Evolutionary conservation across 2,797 vertebrate species (phyloP).

Genomic region (Pampus argenteus): DNA sequence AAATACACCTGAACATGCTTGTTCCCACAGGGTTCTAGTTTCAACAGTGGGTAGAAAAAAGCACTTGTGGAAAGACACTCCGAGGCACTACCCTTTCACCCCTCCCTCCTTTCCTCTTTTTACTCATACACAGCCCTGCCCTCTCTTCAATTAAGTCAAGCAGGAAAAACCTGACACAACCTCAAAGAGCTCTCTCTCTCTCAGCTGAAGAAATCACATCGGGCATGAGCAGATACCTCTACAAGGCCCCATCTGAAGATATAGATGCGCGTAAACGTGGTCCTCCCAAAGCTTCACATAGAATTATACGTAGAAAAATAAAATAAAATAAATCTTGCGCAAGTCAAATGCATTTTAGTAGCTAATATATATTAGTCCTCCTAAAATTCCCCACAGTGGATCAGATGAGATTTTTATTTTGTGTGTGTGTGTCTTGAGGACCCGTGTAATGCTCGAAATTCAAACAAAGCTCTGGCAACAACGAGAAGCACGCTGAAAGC

Average conservation of each 20-base stretch:
- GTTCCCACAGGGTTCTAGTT: conserved; percentile 88
- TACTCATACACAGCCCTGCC: conserved; percentile 60
- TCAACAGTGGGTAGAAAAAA: conserved; percentile 79
- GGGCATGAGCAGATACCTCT: conserved; percentile 68
- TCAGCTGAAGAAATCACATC: conserved; percentile 73
- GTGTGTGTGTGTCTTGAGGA: conserved; percentile 39
- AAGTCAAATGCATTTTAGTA: conserved; percentile 50
- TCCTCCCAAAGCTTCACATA: conserved; percentile 33
- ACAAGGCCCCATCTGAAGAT: conserved; percentile 56
- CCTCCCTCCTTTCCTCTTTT: not conserved
- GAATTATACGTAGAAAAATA: too few species aligned
- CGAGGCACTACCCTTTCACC: conserved; percentile 40
- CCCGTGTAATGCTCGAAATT: conserved; percentile 53
- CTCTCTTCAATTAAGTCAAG: conserved; percentile 75
- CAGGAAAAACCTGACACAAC: conserved; percentile 83
- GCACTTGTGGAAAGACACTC: conserved; percentile 80
- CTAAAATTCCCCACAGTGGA: conserved; percentile 40
- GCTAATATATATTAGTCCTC: conserved; percentile 50
- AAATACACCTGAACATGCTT: conserved; percentile 79
- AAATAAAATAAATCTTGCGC: conserved; percentile 39
- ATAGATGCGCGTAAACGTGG: conserved; percentile 37
- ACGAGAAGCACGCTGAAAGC: conserved; percentile 61
- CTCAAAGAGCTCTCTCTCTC: conserved; percentile 78
- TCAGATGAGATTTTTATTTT: conserved; percentile 29
- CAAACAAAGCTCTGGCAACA: conserved; percentile 60